Evolutionary conservation across 2,797 vertebrate genomes (phyloP).

Genomic region (Eutrigla gurnardus): DNA sequence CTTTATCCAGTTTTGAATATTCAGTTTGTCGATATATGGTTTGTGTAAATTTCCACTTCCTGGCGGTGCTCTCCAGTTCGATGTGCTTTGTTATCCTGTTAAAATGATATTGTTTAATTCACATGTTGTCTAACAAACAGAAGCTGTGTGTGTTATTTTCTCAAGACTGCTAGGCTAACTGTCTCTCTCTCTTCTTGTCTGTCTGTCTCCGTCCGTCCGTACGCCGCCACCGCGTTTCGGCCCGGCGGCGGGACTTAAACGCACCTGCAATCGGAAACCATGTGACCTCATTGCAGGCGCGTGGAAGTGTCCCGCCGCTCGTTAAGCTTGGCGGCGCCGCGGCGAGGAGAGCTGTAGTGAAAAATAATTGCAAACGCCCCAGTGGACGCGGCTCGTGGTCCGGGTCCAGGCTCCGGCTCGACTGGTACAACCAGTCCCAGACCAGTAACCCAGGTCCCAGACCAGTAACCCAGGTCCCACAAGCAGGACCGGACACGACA

Average conservation of each 20-base stretch:
- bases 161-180: slow-evolving; percentile 81
- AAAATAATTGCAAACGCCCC: not conserved
- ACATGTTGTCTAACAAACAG: slow-evolving; percentile 63
- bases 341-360: slow-evolving; percentile 37
- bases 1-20: slow-evolving; percentile 62
- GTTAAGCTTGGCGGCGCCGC: slow-evolving; percentile 10
- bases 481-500: not conserved
- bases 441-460: not conserved
- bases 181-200: slow-evolving; percentile 43
- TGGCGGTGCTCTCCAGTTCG: slow-evolving; percentile 71
- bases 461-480: not conserved
- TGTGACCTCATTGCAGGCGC: slow-evolving; percentile 8
- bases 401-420: too few species aligned
- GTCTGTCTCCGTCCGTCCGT: slow-evolving; percentile 25
- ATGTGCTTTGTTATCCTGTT: slow-evolving; percentile 70
- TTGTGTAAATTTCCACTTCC: slow-evolving; percentile 73
- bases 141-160: slow-evolving; percentile 67
- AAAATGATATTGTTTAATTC: slow-evolving; percentile 72
- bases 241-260: not conserved
- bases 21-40: slow-evolving; percentile 74
- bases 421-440: slow-evolving; percentile 8
- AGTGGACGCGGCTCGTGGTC: slow-evolving; percentile 13
- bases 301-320: slow-evolving; percentile 19
- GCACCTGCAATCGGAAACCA: slow-evolving; percentile 34
- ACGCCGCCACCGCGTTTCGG: slow-evolving; percentile 5